Base-by-base conservation (phyloP, 2,113 vertebrate genomes). In the Beaufortia kweichowensis region DNA sequence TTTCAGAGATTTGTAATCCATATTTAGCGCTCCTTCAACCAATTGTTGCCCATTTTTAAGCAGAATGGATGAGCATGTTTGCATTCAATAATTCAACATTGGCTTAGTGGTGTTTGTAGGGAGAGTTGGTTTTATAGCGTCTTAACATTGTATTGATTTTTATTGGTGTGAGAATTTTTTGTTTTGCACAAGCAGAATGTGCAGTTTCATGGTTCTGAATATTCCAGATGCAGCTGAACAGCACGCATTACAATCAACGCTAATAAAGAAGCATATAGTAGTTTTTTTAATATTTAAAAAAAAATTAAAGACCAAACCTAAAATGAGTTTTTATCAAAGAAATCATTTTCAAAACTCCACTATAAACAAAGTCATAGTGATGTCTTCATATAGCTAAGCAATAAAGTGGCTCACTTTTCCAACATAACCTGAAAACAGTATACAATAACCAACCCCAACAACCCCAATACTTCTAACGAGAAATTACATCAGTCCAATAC, bases 121-220 rank as follows among this genome's bases (percentile, higher is more conserved):
- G n/a, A 24, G 29, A n/a, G 23, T 55, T 56, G 50, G 12, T 17
- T 70, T n/a, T 56, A 19, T 29, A 56, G 12, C 14, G 6, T 56
- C 29, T 53, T 17, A 57, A 57, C 31, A 15, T 31, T 57, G 31
- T 72, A 4, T 19, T 28, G 56, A 21, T 56, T 35, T 59, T 31
- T 21, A 12, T 43, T 0, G 14, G 33, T 23, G 19, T 41, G 2
- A 72, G 33, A 17, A 19, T 59, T 5, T 15, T 24, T 73, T 48
- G 35, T 61, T 31, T n/a, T n/a, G 19, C 48, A n/a, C 6, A n/a
- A n/a, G 6, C 48, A 53, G 43, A 61, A n/a, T 72, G 23, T 21
- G 55, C 77, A 76, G 77, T 79, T n/a, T 76, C 77, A 12, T 82
- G 72, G 81, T 82, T 35, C 66, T 82, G 73, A 50, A 76, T 64